phyloP scores from a whole-genome alignment of 2,113 vertebrate genomes.

The Microtus pennsylvanicus region DNA sequence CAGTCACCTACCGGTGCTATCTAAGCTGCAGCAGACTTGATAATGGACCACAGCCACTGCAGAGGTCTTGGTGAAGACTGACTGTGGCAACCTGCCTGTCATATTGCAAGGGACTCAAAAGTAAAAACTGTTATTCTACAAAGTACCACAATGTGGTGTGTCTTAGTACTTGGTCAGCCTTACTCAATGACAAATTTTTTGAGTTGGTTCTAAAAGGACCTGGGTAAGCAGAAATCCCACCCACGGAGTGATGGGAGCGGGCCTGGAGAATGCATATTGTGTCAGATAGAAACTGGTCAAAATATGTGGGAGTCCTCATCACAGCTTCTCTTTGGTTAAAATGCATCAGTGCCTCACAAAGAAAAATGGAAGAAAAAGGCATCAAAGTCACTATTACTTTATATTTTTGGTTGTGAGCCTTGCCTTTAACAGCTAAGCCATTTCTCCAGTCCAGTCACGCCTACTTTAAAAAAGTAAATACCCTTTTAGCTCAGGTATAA shows the following conservation, averaged over 20 bases:
- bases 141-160: too few relatives aligned
- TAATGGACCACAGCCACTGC: not conserved
- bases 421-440: too few relatives aligned
- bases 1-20: not conserved
- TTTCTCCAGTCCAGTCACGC: too few relatives aligned
- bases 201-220: not conserved
- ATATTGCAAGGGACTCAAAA: not conserved
- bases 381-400: too few relatives aligned
- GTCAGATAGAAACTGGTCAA: not conserved
- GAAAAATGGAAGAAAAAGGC: not conserved
- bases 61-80: not conserved
- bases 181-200: not conserved
- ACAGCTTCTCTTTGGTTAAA: slow-evolving; percentile 8
- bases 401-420: too few relatives aligned
- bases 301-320: not conserved
- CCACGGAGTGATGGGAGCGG: not conserved
- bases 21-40: not conserved
- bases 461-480: not conserved
- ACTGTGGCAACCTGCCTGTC: not conserved
- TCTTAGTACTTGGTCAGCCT: not conserved
- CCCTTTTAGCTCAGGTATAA: not conserved
- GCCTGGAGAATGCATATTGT: not conserved
- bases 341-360: not conserved
- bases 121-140: not conserved
- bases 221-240: not conserved